Percentiles rank a stretch among this genome's conserved stretches.
These are phyloP conservation scores for Erethizon dorsatum DNA, from an alignment of 2,797 vertebrate genomes.

Conservation along the genomic window DNA sequence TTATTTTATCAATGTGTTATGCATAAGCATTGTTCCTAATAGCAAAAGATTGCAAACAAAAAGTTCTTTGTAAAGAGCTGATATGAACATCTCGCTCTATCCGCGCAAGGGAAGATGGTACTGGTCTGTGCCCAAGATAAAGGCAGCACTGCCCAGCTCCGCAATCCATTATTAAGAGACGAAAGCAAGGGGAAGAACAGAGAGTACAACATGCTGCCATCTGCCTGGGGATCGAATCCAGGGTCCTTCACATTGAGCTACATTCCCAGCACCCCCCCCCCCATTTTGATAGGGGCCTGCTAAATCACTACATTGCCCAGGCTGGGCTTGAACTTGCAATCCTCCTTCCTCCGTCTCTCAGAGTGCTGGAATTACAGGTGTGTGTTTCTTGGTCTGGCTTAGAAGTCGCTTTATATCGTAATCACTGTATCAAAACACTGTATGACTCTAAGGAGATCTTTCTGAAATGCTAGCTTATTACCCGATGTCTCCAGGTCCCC, in stretches of 20 bases:
- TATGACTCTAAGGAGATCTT: background rate
- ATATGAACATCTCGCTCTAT: too few species aligned
- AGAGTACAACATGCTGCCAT: background rate
- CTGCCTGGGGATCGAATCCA: background rate
- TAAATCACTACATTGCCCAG: background rate
- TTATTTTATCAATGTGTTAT: background rate
- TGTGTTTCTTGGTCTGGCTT: background rate
- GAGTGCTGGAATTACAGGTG: background rate
- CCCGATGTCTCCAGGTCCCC: background rate
- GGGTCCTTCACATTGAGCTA: background rate
- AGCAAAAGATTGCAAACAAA: background rate
- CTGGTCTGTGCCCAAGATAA: background rate
- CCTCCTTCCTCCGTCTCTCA: background rate
- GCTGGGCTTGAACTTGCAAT: background rate
- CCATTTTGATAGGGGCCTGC: background rate
- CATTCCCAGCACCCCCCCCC: background rate
- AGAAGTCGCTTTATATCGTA: constrained; percentile 18
- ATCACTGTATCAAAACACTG: background rate
- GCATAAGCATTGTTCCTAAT: background rate
- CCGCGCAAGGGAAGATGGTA: background rate
- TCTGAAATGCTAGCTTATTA: background rate
- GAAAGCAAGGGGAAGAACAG: background rate
- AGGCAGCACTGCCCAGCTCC: too few species aligned
- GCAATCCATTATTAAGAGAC: background rate
- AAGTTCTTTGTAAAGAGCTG: constrained; percentile 12